Base-by-base conservation (phyloP, 2,888 invertebrate genomes). In the Galerucella calmariensis region DNA sequence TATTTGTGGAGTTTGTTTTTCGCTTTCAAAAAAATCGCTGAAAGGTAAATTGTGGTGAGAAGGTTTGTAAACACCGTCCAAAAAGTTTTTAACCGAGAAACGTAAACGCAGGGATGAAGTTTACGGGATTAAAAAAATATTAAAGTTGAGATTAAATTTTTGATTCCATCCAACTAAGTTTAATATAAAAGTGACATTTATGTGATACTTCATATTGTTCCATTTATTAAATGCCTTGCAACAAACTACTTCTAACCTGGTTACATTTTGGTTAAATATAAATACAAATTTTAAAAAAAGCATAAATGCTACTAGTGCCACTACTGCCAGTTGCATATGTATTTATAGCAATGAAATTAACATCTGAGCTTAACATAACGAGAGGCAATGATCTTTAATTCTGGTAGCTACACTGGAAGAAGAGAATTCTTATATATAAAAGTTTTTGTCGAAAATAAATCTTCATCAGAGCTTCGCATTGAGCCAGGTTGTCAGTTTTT, bases 261-360 rank as follows among this genome's bases (percentile, higher is more conserved):
- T 8, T 10, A 56, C 20, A 56, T 56, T 56, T 56, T 56, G 3
- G 20, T 56, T 56, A 16, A 56, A 56, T 56, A 56, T 56, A 56
- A 56, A 56, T 20, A 56, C 56, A 20, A 56, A 10, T 51, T 51
- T 11, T 1, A 2, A n/a, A 56, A 56, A 56, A 16, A 10, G 1
- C 8, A 56, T 1, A 35, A 35, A 5, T 35, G 35, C 6, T 35
- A 20, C 20, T 16, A 56, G 9, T 56, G 10, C 10, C 20, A 16
- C 16, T 65, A 65, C 24, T 65, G 63, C 46, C 46, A 46, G 63
- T 46, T 20, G 63, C 63, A 46, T 11, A 48, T 63, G 46, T 65
- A 65, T 65, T 65, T 65, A 46, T 65, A 65, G 63, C 63, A 12
- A n/a, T 65, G 44, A 16, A 65, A 65, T 46, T 65, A 65, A 44